Evolutionary conservation across 2,113 vertebrate genomes (phyloP), one percentile per base, ranked within the genome.

Genomic region (Speoplatyrhinus poulsoni): DNA sequence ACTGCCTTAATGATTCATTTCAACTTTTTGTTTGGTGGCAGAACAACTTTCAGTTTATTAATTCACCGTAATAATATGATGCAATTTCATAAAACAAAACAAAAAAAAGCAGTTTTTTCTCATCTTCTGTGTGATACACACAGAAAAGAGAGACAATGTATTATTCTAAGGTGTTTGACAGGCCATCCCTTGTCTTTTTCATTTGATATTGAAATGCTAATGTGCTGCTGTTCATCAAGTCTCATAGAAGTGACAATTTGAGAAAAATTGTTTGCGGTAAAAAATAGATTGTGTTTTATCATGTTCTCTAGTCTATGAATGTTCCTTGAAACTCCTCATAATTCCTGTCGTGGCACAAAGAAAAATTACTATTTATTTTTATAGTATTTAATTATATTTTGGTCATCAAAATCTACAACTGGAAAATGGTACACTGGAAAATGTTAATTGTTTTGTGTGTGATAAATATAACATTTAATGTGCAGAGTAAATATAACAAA

Each of bases 311-410:
- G 66, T 57, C 36, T 60, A 32, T 81, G 47, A 70, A 75, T 71
- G 58, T 72, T 60, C 33, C 15, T 15, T 72, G 47, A 60, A 76
- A 61, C 32, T 61, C 0, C 17, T 9, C 47, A 52, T 9, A 67
- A 2, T 69, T 70, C 3, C 41, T 36, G 46, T 68, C 12, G 53
- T 64, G 58, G 15, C 56, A 46, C 63, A 55, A 69, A 65, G 70
- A 60, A 57, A 72, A 80, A 75, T 26, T 13, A 13, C 36, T 4
- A 73, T 81, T 87, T 82, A 77, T 87, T 87, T 88, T 86, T 73
- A 60, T 77, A 82, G 67, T 46, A 41, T 57, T 69, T 61, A 63
- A 48, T 7, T 63, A 17, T 72, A 77, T 80, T 69, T 70, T 83
- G 53, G 60, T 69, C 49, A 60, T 54, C 6, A 11, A 48, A 73